phyloP scores from a whole-genome alignment of 2,797 vertebrate species.

The Pempheris klunzingeri region DNA sequence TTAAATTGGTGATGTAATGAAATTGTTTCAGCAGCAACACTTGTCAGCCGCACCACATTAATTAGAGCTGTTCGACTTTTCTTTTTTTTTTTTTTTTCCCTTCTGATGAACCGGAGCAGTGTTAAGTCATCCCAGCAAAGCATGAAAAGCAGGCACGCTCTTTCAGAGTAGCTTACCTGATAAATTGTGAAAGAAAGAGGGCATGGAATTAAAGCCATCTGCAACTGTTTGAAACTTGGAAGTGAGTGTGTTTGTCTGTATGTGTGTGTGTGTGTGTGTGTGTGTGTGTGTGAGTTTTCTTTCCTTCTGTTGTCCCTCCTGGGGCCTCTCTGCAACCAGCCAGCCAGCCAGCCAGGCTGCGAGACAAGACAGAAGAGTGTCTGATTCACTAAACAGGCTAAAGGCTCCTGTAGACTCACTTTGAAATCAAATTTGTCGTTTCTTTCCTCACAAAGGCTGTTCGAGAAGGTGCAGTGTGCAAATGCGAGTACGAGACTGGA shows the following conservation, averaged over 20 bases:
- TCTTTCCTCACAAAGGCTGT: constrained; percentile 47
- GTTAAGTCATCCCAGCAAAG: constrained; percentile 69
- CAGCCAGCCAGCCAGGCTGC: constrained; percentile 66
- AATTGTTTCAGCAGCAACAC: constrained; percentile 81
- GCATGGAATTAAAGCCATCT: constrained; percentile 80
- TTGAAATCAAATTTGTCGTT: constrained; percentile 69
- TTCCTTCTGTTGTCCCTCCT: constrained; percentile 82
- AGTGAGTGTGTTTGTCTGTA: constrained; percentile 45
- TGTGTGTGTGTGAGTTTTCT: constrained; percentile 73
- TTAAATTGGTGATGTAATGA: constrained; percentile 83
- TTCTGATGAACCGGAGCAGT: constrained; percentile 56
- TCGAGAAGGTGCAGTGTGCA: constrained; percentile 39
- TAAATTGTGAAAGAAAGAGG: constrained; percentile 78
- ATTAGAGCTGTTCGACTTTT: constrained; percentile 67
- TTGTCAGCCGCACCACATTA: constrained; percentile 74
- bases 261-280: constrained; percentile 29
- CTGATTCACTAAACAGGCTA: constrained; percentile 80
- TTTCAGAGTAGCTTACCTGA: constrained; percentile 73
- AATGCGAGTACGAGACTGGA: constrained; percentile 37
- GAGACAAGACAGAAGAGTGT: constrained; percentile 80
- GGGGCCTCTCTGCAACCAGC: constrained; percentile 80
- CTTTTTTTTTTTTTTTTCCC: neutral
- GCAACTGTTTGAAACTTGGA: constrained; percentile 80
- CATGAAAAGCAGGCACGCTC: constrained; percentile 59
- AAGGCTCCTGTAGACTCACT: constrained; percentile 69